phyloP scores from a whole-genome alignment of 2,888 invertebrate species.

The Cephus spinipes region DNA sequence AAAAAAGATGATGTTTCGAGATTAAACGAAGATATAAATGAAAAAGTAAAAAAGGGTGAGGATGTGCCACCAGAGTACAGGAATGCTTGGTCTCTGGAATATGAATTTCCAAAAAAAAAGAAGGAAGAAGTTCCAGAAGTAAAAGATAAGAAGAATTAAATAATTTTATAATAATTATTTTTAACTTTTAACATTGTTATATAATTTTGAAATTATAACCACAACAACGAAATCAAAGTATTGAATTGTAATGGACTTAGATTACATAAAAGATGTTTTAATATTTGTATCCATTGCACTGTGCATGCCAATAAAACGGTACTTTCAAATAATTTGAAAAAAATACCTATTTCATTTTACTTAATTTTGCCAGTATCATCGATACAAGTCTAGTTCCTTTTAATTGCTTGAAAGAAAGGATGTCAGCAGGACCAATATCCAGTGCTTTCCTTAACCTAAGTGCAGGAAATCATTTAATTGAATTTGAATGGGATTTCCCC shows the following conservation, averaged over 20 bases:
- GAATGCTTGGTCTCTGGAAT: slow-evolving; percentile 71
- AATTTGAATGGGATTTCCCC: slow-evolving; percentile 5
- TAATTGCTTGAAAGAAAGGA: neutral
- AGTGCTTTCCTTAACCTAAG: slow-evolving; percentile 14
- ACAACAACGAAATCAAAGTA: neutral
- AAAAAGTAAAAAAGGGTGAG: slow-evolving; percentile 65
- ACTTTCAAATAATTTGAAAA: neutral
- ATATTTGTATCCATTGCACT: neutral
- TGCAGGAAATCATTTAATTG: slow-evolving; percentile 30
- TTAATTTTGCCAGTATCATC: neutral
- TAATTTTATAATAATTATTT: neutral
- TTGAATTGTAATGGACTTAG: neutral
- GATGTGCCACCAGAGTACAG: slow-evolving; percentile 68
- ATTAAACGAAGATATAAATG: slow-evolving; percentile 63
- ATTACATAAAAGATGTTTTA: neutral
- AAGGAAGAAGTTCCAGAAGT: slow-evolving; percentile 2
- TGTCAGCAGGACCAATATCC: neutral
- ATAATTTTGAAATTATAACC: neutral
- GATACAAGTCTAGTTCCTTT: neutral
- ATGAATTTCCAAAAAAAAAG: slow-evolving; percentile 64
- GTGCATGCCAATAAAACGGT: neutral
- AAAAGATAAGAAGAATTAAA: neutral
- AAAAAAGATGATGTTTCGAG: slow-evolving; percentile 38
- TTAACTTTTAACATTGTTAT: neutral
- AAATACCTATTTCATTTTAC: neutral